phyloP scores from a whole-genome alignment of 2,797 vertebrate species.

The Denticeps clupeoides region DNA sequence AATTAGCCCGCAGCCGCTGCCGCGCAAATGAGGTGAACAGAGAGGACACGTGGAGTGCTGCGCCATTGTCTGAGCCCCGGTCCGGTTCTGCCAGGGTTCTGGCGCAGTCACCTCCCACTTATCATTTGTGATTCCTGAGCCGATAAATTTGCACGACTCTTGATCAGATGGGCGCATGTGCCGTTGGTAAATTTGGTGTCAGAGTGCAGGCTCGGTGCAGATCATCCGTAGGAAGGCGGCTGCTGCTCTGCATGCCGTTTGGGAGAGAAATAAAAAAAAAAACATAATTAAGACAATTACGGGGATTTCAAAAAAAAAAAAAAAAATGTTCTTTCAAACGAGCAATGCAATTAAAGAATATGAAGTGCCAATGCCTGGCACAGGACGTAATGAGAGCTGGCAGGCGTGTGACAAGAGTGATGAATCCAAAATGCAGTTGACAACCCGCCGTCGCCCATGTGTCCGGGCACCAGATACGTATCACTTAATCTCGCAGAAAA shows the following conservation, averaged over 20 bases:
- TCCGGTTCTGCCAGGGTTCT: conserved; percentile 20
- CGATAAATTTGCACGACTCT: conserved; percentile 26
- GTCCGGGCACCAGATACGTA: conserved; percentile 49
- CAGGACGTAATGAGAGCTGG: conserved; percentile 55
- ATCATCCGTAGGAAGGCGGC: neutral
- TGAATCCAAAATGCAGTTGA: conserved; percentile 59
- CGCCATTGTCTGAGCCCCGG: too few relatives aligned
- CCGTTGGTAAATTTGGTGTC: conserved; percentile 20
- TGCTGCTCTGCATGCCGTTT: neutral
- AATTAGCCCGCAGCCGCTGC: too few relatives aligned
- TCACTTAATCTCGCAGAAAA: too few relatives aligned
- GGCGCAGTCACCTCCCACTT: too few relatives aligned
- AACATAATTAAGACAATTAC: too few relatives aligned
- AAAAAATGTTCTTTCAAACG: conserved; percentile 19
- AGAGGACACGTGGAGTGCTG: too few relatives aligned
- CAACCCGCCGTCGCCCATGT: conserved; percentile 50
- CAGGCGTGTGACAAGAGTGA: conserved; percentile 44
- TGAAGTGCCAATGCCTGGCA: conserved; percentile 31
- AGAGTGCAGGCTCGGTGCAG: conserved; percentile 16
- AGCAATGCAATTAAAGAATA: conserved; percentile 43
- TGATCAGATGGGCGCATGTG: conserved; percentile 29
- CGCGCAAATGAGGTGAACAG: too few relatives aligned
- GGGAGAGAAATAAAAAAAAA: neutral
- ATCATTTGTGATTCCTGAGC: too few relatives aligned
- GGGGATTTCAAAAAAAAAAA: conserved; percentile 9